phyloP scores from a whole-genome alignment of 2,113 vertebrate species.

The Microcebus lehilahytsara region DNA sequence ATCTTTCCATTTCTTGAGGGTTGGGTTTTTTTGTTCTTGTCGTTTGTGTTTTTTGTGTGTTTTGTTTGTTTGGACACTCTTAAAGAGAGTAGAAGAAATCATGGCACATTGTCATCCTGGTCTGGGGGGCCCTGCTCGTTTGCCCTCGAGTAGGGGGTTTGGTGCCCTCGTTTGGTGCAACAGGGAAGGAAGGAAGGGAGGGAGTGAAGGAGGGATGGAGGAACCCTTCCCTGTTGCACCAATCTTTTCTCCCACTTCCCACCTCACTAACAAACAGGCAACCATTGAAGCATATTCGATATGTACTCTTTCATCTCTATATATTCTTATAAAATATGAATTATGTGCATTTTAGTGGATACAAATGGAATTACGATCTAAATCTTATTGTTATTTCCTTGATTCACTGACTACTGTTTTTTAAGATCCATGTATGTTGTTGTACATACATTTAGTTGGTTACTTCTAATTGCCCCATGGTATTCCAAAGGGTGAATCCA shows the following conservation, averaged over 20 bases:
- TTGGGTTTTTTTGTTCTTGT: not conserved
- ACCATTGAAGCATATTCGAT: not conserved
- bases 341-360: not conserved
- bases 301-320: not conserved
- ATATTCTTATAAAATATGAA: not conserved
- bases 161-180: too few species aligned
- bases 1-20: not conserved
- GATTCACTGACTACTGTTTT: not conserved
- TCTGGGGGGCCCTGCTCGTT: not conserved
- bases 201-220: too few species aligned
- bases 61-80: not conserved
- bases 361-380: not conserved
- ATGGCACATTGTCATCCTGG: not conserved
- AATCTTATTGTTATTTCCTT: not conserved
- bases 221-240: not conserved
- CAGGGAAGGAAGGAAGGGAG: too few species aligned
- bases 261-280: not conserved
- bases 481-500: not conserved
- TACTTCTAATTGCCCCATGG: not conserved
- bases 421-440: not conserved
- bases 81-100: slow-evolving; percentile 7
- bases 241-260: not conserved
- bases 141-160: too few species aligned
- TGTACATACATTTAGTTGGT: not conserved
- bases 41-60: too few species aligned